A percentile compares a stretch with the other conserved stretches of the same genome.
Conservation (phyloP, 1,140 invertebrate species). For the Macrostomum lignano region DNA sequence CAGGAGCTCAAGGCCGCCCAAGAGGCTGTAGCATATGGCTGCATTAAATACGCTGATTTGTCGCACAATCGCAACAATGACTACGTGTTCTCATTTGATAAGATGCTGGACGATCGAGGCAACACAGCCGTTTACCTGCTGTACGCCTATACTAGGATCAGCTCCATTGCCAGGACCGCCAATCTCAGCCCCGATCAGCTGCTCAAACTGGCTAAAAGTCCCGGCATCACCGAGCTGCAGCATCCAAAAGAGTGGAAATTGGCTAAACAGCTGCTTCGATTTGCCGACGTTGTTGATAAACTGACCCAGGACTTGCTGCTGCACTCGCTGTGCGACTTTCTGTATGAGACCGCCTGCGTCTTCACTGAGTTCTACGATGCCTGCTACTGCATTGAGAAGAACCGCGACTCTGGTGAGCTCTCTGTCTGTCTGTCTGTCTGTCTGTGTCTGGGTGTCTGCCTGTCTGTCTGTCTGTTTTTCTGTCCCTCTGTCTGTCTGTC, state of each 20-base stretch:
- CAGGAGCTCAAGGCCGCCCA: conserved; percentile 56
- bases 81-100: conserved; percentile 94
- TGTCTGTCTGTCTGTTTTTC: too few relatives aligned
- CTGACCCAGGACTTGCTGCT: conserved; percentile 54
- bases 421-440: too few relatives aligned
- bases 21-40: conserved; percentile 76
- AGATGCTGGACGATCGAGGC: conserved; percentile 91
- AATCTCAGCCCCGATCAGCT: conserved; percentile 28
- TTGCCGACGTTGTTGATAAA: conserved; percentile 56
- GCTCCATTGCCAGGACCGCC: conserved; percentile 45
- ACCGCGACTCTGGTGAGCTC: background rate
- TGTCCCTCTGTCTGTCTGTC: too few relatives aligned
- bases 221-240: conserved; percentile 32
- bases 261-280: conserved; percentile 45
- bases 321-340: conserved; percentile 68
- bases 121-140: conserved; percentile 92
- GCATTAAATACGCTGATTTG: conserved; percentile 92
- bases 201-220: conserved; percentile 7
- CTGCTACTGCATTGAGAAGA: conserved; percentile 83
- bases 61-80: conserved; percentile 69
- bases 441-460: too few relatives aligned
- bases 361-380: conserved; percentile 91
- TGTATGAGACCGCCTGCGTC: conserved; percentile 65
- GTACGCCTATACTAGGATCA: conserved; percentile 72
- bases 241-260: conserved; percentile 84